A percentile compares a stretch with the other conserved stretches of the same genome.
Evolutionary conservation across 2,888 invertebrate species (phyloP).

Genomic region (Onchidella celtica): DNA sequence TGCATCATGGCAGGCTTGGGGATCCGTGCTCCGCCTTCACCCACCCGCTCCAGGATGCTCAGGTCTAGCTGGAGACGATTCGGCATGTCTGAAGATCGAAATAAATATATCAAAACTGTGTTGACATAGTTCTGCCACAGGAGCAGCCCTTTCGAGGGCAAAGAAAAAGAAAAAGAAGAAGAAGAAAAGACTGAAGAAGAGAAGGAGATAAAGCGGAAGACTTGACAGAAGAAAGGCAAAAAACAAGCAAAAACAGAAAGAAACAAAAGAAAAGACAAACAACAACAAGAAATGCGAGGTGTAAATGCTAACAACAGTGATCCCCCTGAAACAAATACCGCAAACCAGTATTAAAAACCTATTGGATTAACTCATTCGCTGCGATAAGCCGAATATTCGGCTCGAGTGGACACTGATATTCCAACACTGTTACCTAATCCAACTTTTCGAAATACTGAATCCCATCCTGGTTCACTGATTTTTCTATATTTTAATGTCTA

Average conservation of each 20-base stretch:
- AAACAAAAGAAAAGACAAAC: too few relatives aligned
- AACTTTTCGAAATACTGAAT: too few relatives aligned
- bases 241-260: neutral
- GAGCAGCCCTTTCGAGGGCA: neutral
- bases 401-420: too few relatives aligned
- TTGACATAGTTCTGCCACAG: neutral
- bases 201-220: neutral
- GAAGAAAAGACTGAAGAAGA: neutral
- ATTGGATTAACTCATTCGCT: too few relatives aligned
- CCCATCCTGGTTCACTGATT: too few relatives aligned
- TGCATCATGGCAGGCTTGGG: slow-evolving; percentile 59
- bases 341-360: too few relatives aligned
- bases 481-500: too few relatives aligned
- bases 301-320: too few relatives aligned
- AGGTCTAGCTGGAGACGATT: slow-evolving; percentile 52
- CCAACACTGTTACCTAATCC: too few relatives aligned
- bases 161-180: neutral
- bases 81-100: slow-evolving; percentile 50
- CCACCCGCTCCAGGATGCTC: slow-evolving; percentile 48
- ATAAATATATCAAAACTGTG: neutral
- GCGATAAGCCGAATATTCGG: too few relatives aligned
- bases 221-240: neutral
- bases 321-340: too few relatives aligned
- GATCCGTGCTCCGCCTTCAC: slow-evolving; percentile 37
- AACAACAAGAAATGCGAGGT: too few relatives aligned